Base-by-base conservation (phyloP, 2,888 invertebrate species). In the Cantharis flavilabris region DNA sequence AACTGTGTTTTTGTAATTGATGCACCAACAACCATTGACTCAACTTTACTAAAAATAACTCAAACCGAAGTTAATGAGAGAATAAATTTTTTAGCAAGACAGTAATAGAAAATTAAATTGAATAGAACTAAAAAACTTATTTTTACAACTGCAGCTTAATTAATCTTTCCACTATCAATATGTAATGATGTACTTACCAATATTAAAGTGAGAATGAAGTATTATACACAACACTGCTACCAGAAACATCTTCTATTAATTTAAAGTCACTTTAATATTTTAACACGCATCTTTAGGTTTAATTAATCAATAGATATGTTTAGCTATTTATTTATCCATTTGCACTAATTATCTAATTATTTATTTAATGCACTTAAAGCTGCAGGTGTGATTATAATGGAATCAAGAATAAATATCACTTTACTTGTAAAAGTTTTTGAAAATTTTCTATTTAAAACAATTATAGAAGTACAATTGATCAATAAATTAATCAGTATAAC, bases 191-290 rank as follows among this genome's bases (percentile, higher is more conserved):
- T 70, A 65, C 75, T 75, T 71, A 75, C 75, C 75, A 65, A 65
- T 75, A 65, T 30, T 75, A 13, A 70, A 71, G 65, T 23, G 70
- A 30, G 75, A 75, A 62, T 75, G 33, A 65, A 75, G 70, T 71
- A 75, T 75, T 64, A 75, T 62, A 16, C 63, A 33, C 14, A 75
- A 64, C 16, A 75, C 23, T 10, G 65, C 49, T 65, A 23, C 75
- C 64, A 75, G 70, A 70, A 63, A 75, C 75, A 75, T 75, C 69
- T 73, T 73, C 65, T 75, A 23, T 70, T 74, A 69, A 70, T 70
- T n/a, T 65, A 70, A 75, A 30, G 70, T 75, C 75, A 75, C 75
- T 75, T 75, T 23, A 62, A 69, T 70, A 74, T 69, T 74, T 74
- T 74, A 74, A 16, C 20, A 75, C 70, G 64, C 75, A 75, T 75